phyloP scores from a whole-genome alignment of 35 echinoderm and acorn worm genomes.

The Ophiothrix spiculata region DNA sequence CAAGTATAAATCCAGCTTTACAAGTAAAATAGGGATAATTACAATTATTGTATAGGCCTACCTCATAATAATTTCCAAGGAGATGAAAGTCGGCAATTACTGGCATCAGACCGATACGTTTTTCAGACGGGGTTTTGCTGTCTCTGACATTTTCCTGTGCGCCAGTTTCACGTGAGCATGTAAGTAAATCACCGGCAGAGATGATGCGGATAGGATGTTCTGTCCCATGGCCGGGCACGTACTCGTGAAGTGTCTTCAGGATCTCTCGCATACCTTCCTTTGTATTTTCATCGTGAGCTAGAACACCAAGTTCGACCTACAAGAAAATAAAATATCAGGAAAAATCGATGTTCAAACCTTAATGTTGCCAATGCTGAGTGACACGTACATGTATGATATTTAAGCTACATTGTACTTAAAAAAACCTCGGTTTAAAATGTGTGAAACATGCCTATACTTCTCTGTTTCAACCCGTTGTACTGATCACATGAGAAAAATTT shows the following conservation, averaged over 20 bases:
- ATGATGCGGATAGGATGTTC: conserved; percentile 25
- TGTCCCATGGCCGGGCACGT: conserved; percentile 34
- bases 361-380: too few species aligned
- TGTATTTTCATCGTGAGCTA: conserved; percentile 63
- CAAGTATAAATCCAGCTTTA: neutral
- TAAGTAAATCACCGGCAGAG: conserved; percentile 44
- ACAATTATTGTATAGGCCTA: conserved; percentile 19
- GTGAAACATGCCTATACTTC: neutral
- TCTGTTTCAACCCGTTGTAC: neutral
- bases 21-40: neutral
- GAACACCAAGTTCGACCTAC: conserved; percentile 50
- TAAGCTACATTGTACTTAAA: neutral
- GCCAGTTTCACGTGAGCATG: conserved; percentile 44
- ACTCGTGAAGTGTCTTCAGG: conserved; percentile 35
- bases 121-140: conserved; percentile 9
- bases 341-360: too few species aligned
- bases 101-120: conserved; percentile 39
- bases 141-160: conserved; percentile 36
- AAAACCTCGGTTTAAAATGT: neutral
- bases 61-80: conserved; percentile 52
- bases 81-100: conserved; percentile 62
- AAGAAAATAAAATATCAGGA: neutral
- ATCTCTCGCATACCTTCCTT: conserved; percentile 42
- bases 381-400: too few species aligned
- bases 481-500: too few species aligned